Evolutionary conservation across 2,888 invertebrate genomes (phyloP), one percentile per base, ranked within the genome.

Genomic region (Nebria salina): DNA sequence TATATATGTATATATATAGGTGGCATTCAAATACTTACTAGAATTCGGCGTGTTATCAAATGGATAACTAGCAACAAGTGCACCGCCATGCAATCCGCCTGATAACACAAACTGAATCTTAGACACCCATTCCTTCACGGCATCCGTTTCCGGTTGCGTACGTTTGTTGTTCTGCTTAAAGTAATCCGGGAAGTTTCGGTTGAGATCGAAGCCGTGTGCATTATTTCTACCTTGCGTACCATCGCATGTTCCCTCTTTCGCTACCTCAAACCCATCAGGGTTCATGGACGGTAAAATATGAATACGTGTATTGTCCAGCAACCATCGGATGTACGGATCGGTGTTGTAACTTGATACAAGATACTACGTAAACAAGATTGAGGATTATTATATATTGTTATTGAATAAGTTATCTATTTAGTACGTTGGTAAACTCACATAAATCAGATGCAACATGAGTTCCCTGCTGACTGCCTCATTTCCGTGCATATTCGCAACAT

Each of bases 251-350:
- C 97, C 97, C 89, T 97, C 97, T 85, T 94, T 94, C 6, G 99
- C 97, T 25, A 95, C 94, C 85, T 98, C 96, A 90, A 95, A 99
- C 26, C 99, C 99, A 88, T 99, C 99, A 0, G 99, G 99, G 89
- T 99, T 99, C 98, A 99, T 98, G 0, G 97, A 96, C 0, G 99
- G 98, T 92, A 99, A 92, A 85, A 99, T 93, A 89, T 99, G 99
- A 85, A 99, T 97, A 83, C 98, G 92, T 0, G 99, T 99, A 88
- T 96, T 96, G 89, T 98, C 96, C 88, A 99, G 88, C 81, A 99
- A 90, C 95, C 97, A 97, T 86, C 94, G 93, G 82, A 98, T 94
- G 87, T 97, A 97, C 25, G 94, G 92, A 89, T 98, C 96, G 1
- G 93, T 92, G 68, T 92, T 92, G 88, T 97, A 97, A 85, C 93